Percentiles rank a stretch among this genome's conserved stretches.
Conservation (phyloP, 2,888 invertebrate species). For the Gymnoscelis rufifasciata region DNA sequence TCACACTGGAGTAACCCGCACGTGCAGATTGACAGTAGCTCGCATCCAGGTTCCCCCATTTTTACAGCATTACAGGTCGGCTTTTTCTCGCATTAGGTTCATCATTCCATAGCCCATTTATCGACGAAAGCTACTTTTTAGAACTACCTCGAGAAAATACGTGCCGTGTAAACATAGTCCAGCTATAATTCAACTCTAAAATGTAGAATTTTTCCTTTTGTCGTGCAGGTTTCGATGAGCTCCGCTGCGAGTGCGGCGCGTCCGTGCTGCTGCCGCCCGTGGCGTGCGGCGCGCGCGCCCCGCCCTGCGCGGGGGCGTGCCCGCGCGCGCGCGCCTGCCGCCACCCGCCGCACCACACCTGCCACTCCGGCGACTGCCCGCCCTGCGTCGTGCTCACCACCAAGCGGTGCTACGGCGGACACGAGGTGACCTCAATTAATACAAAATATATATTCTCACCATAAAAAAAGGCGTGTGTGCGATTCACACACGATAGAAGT, state of each 20-base stretch:
- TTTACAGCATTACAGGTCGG: too few species aligned
- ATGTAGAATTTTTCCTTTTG: not conserved
- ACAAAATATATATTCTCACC: not conserved
- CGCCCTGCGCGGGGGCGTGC: conserved; percentile 88
- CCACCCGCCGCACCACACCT: conserved; percentile 90
- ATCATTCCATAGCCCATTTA: too few species aligned
- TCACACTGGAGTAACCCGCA: too few species aligned
- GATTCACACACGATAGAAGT: too few species aligned
- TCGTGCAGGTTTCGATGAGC: conserved; percentile 87
- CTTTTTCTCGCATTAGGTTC: too few species aligned
- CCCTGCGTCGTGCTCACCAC: conserved; percentile 80
- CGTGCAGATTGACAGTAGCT: too few species aligned
- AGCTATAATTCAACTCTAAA: not conserved
- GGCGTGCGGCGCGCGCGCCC: conserved; percentile 93
- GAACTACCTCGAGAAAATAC: too few species aligned
- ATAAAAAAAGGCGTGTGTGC: too few species aligned
- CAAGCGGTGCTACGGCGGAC: conserved; percentile 44
- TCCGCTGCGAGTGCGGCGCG: conserved; percentile 93
- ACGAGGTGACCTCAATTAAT: not conserved
- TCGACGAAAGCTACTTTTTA: too few species aligned
- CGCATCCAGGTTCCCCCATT: too few species aligned
- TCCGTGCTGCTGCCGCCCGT: conserved; percentile 94
- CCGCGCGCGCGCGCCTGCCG: conserved; percentile 86
- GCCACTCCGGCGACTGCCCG: conserved; percentile 85
- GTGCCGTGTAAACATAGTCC: too few species aligned